Conservation (phyloP, 2,888 invertebrate genomes). For the Tyria jacobaeae region DNA sequence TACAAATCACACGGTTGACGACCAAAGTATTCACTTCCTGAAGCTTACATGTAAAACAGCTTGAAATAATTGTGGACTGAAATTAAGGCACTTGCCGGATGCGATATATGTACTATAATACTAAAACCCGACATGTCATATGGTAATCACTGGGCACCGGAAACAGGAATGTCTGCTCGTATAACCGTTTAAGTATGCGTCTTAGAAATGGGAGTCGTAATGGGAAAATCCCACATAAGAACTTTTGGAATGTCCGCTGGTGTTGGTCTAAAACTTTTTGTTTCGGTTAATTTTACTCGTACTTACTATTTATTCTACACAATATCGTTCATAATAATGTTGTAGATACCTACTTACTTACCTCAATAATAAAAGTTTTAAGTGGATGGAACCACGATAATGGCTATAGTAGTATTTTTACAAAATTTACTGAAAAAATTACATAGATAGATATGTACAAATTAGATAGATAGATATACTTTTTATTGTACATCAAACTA, state of each 20-base stretch:
- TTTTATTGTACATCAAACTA: too few species aligned
- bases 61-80: constrained; percentile 24
- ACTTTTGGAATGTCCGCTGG: constrained; percentile 33
- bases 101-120: constrained; percentile 29
- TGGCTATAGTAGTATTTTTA: too few species aligned
- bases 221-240: constrained; percentile 29
- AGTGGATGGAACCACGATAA: too few species aligned
- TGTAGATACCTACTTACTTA: too few species aligned
- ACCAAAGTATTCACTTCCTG: not conserved
- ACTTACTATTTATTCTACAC: not conserved
- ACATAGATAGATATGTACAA: too few species aligned
- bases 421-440: too few species aligned
- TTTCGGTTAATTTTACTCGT: not conserved
- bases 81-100: constrained; percentile 40
- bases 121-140: constrained; percentile 45
- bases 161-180: constrained; percentile 46
- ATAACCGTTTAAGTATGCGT: constrained; percentile 40
- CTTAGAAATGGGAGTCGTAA: constrained; percentile 32
- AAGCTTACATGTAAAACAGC: not conserved
- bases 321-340: not conserved
- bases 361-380: too few species aligned
- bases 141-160: constrained; percentile 44
- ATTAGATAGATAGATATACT: too few species aligned
- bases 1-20: not conserved
- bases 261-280: constrained; percentile 17